These are phyloP conservation scores for Spondyliosoma cantharus DNA, from an alignment of 2,797 vertebrate genomes.

Conservation along the genomic window DNA sequence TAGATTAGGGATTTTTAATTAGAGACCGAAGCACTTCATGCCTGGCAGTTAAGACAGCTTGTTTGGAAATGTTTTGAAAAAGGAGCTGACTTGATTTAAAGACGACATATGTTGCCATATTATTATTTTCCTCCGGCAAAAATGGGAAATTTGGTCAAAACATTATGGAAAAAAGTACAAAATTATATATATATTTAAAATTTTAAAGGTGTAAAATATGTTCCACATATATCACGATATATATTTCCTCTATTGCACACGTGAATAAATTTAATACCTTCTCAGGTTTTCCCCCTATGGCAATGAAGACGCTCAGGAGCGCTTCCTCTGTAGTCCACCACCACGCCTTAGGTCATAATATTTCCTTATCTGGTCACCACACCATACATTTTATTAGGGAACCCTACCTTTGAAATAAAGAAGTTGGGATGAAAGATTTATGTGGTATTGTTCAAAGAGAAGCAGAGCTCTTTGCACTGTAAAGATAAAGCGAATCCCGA, in stretches of 20 bases:
- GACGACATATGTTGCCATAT: constrained; percentile 57
- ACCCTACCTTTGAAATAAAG: constrained; percentile 82
- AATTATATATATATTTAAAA: not conserved
- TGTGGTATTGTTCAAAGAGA: constrained; percentile 83
- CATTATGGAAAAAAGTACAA: not conserved
- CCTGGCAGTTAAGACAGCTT: constrained; percentile 76
- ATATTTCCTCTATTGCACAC: constrained; percentile 24
- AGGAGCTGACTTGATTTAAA: constrained; percentile 70
- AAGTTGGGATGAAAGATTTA: constrained; percentile 82
- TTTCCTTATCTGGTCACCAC: constrained; percentile 77
- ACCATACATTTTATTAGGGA: constrained; percentile 80
- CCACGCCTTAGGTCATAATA: constrained; percentile 78
- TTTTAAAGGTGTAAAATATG: not conserved
- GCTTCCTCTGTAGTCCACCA: constrained; percentile 75
- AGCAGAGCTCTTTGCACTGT: constrained; percentile 76
- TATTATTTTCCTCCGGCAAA: not conserved
- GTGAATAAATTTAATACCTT: constrained; percentile 57
- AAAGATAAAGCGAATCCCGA: constrained; percentile 75
- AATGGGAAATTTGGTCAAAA: not conserved
- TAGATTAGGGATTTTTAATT: constrained; percentile 87
- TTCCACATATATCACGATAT: not conserved
- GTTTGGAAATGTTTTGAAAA: constrained; percentile 80
- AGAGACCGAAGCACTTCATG: constrained; percentile 81
- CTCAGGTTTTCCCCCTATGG: constrained; percentile 59
- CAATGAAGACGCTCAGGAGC: constrained; percentile 60